Conservation (phyloP, 37 sponge, comb jelly and placozoan species). For the Eunapius fragilis region DNA sequence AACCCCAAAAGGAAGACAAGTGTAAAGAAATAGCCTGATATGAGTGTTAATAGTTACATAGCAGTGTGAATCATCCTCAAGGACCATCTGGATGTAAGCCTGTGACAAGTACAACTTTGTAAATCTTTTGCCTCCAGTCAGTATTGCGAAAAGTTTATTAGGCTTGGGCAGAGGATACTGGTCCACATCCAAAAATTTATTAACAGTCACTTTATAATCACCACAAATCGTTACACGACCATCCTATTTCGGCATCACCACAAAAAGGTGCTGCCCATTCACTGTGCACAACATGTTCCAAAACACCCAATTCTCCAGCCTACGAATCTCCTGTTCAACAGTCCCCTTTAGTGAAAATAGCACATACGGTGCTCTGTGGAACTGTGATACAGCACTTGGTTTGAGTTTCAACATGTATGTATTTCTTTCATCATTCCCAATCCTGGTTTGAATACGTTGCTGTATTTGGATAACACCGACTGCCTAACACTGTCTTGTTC, state of each 20-base stretch:
- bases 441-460: neutral
- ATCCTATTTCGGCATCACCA: conserved; percentile 42
- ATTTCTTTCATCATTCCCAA: neutral
- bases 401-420: neutral
- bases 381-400: neutral
- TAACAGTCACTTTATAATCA: conserved; percentile 56
- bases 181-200: conserved; percentile 29
- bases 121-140: conserved; percentile 38
- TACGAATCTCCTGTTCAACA: neutral
- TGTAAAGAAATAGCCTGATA: conserved; percentile 9
- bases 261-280: conserved; percentile 44
- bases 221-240: conserved; percentile 33
- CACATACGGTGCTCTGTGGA: neutral
- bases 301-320: neutral
- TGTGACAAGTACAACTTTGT: conserved; percentile 36
- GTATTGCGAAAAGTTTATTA: conserved; percentile 35
- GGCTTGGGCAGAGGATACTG: conserved; percentile 38
- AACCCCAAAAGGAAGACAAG: conserved; percentile 13
- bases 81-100: conserved; percentile 10
- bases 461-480: neutral
- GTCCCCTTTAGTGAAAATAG: neutral
- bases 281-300: neutral
- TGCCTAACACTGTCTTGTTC: neutral
- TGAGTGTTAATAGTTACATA: conserved; percentile 28
- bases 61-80: neutral